Evolutionary conservation across 2,888 invertebrate species (phyloP).

Genomic region (Autographa pulchrina): DNA sequence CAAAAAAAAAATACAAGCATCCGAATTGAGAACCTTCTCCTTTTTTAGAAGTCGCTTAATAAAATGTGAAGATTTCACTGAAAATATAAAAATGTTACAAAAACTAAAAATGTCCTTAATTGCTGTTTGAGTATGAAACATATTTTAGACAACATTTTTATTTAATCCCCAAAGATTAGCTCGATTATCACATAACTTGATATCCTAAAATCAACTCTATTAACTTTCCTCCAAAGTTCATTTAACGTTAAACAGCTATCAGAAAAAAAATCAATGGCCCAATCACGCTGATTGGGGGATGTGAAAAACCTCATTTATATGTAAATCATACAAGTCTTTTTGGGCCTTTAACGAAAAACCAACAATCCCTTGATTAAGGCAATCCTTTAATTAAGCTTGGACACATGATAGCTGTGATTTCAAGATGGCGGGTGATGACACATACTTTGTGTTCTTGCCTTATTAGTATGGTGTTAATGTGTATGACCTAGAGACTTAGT

Average conservation of each 20-base stretch:
- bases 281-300: conserved; percentile 57
- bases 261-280: conserved; percentile 54
- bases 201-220: conserved; percentile 20
- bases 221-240: conserved; percentile 18
- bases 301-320: conserved; percentile 68
- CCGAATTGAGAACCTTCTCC: too few species aligned
- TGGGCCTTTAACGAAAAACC: conserved; percentile 16
- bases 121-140: background rate
- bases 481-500: background rate
- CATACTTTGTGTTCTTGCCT: conserved; percentile 26
- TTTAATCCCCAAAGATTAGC: conserved; percentile 10
- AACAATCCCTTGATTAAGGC: conserved; percentile 24
- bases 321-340: conserved; percentile 59
- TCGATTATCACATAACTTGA: background rate
- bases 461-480: background rate
- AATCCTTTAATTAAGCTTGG: conserved; percentile 23
- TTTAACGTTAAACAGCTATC: conserved; percentile 18
- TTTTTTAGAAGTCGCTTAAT: too few species aligned
- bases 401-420: background rate
- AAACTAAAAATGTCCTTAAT: too few species aligned
- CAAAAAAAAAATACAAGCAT: too few species aligned
- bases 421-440: conserved; percentile 26
- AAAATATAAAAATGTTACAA: too few species aligned
- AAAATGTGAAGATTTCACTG: too few species aligned
- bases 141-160: conserved; percentile 1